Base-by-base conservation (phyloP, 2,888 invertebrate species). In the Tupiocoris notatus region DNA sequence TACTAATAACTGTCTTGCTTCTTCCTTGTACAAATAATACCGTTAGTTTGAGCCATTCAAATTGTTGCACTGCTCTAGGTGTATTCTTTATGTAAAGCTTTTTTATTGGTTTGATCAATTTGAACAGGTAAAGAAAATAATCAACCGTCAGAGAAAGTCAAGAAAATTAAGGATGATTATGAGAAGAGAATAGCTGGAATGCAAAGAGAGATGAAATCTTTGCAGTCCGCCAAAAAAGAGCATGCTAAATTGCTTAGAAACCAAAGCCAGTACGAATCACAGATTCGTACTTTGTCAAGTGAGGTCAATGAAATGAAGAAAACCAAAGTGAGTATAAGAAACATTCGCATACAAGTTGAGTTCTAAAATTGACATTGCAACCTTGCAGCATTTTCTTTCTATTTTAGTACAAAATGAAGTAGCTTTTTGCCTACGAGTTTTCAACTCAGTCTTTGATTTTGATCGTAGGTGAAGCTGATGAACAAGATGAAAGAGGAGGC, bases 401-500 rank as follows among this genome's bases (percentile, higher is more conserved):
- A n/a, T n/a, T n/a, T n/a, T n/a, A n/a, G n/a, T n/a, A n/a, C n/a
- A n/a, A n/a, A n/a, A n/a, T n/a, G n/a, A n/a, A n/a, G n/a, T n/a
- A n/a, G n/a, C n/a, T n/a, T n/a, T n/a, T 54, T 54, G 12, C 12
- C 7, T 54, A 54, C 54, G 7, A 12, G 12, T 54, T 7, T 54
- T 12, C 12, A 54, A 7, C 7, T 54, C 54, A 9, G 12, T 54
- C 54, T 12, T 54, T 54, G 3, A 20, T 12, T 2, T 17, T 12
- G 12, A 2, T 54, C 25, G 2, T 81, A 89, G 88, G 92, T 94
- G 0, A 89, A 91, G 83, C 86, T 98, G 75, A 91, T 98, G 82
- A 94, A 95, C 82, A 94, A 94, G 85, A 96, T 98, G 90, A 92
- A 95, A 76, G 94, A 95, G 77, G 98, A 98, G 83, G 89, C 92